Evolutionary conservation across 2,888 invertebrate species (phyloP), one percentile per base, ranked within the genome.

Genomic region (Apamea monoglypha): DNA sequence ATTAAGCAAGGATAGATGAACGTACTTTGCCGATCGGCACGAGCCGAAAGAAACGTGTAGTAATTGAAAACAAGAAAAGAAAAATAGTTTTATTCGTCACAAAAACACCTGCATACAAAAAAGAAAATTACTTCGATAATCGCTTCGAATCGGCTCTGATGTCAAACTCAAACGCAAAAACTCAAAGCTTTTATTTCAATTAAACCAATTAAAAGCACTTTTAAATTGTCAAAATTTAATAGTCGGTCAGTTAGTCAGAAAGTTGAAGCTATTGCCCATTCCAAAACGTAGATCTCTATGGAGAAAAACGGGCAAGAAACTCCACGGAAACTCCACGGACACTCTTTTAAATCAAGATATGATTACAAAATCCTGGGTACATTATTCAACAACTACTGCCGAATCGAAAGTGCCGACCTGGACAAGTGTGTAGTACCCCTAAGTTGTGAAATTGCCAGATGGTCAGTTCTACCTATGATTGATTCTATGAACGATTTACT

Each of bases 371-470:
- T 36, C 36, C 6, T 36, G 36, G 36, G 36, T 36, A 36, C 36
- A 36, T 36, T 36, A 36, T 68, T 44, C 18, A 44, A 21, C 12
- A 21, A 29, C 29, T 21, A 14, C 29, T 32, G 32, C 25, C 50
- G 29, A 25, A 44, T 12, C 10, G 18, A 67, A 44, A 10, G 18
- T 40, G 12, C 21, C 47, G 47, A 44, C n/a, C 16, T 10, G n/a
- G 32, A n/a, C 36, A n/a, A 71, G 12, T 71, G 18, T n/a, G n/a
- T 14, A 56, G 36, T n/a, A n/a, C 0, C 14, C 32, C 32, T 40
- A 44, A 36, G 8, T 61, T 10, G 29, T 2, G 59, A n/a, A 80
- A 50, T n/a, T 2, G 25, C 25, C 81, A 80, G 64, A 16, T 74
- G 66, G 47, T 66, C 29, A 50, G n/a, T 59, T 66, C 29, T 25